Percentiles rank a stretch among this genome's conserved stretches.
These are phyloP conservation scores for Papilio helenus DNA, from an alignment of 1,140 invertebrate genomes.

Conservation along the genomic window DNA sequence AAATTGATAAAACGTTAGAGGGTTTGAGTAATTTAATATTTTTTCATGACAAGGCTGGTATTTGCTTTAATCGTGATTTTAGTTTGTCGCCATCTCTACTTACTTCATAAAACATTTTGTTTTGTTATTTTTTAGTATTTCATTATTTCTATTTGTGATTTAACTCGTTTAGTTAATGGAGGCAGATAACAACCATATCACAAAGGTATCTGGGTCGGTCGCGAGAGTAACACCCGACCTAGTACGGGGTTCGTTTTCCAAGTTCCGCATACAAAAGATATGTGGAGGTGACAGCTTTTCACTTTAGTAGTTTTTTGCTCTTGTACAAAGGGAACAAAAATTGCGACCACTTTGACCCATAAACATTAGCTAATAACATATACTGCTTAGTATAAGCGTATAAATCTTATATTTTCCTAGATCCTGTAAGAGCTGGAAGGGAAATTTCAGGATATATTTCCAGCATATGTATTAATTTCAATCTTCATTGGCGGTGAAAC, in stretches of 20 bases:
- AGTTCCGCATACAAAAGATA: constrained; percentile 21
- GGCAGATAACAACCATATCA: constrained; percentile 1
- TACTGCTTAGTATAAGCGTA: neutral
- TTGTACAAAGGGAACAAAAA: neutral
- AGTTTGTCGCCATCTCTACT: too few species aligned
- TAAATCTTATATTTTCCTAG: neutral
- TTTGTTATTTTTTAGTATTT: neutral
- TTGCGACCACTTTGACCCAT: neutral
- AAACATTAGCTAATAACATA: neutral
- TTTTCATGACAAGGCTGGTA: too few species aligned
- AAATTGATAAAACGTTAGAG: too few species aligned
- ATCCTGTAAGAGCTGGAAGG: too few species aligned
- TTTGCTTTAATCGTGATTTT: too few species aligned
- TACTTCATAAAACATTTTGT: too few species aligned
- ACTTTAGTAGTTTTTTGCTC: constrained; percentile 1
- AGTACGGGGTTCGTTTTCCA: constrained; percentile 9
- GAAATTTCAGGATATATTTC: neutral
- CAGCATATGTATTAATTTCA: neutral
- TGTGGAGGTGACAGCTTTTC: constrained; percentile 25
- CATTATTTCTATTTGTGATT: neutral
- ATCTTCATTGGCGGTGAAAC: neutral
- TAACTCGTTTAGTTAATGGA: constrained; percentile 10
- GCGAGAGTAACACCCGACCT: neutral
- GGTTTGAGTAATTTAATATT: too few species aligned
- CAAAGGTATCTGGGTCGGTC: constrained; percentile 25